Evolutionary conservation across 2,113 vertebrate genomes (phyloP).

Genomic region (Leuciscus idus): DNA sequence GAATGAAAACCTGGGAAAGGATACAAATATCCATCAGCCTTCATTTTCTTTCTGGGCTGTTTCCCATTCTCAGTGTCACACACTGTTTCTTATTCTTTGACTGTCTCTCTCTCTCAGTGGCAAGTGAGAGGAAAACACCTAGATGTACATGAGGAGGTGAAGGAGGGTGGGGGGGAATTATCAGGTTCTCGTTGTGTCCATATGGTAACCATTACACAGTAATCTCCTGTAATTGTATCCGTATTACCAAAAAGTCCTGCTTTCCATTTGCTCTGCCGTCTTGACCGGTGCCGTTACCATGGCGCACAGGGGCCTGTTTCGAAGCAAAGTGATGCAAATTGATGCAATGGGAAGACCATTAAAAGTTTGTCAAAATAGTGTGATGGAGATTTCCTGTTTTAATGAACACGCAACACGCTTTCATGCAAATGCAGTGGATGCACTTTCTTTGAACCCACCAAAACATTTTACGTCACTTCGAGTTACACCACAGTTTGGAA

Average conservation of each 20-base stretch:
- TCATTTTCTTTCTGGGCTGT: conserved; percentile 11
- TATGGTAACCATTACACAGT: conserved; percentile 87
- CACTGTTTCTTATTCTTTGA: conserved; percentile 5
- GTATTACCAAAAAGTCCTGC: conserved; percentile 86
- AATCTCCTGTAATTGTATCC: conserved; percentile 90
- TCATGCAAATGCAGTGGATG: conserved; percentile 33
- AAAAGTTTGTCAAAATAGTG: conserved; percentile 89
- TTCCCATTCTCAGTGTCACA: conserved; percentile 11
- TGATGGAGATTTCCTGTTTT: conserved; percentile 58
- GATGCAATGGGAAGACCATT: conserved; percentile 87
- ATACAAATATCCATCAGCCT: conserved; percentile 51
- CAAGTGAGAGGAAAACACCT: conserved; percentile 85
- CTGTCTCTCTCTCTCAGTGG: conserved; percentile 31
- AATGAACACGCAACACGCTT: conserved; percentile 40
- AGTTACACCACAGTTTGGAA: conserved; percentile 8
- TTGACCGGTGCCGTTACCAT: conserved; percentile 82
- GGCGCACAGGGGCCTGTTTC: conserved; percentile 29
- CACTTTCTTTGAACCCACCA: conserved; percentile 56
- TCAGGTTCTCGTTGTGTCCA: conserved; percentile 85
- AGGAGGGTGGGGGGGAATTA: conserved; percentile 75
- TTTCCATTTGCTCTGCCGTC: conserved; percentile 86
- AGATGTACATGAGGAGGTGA: conserved; percentile 66
- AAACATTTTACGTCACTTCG: conserved; percentile 46
- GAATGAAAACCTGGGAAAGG: conserved; percentile 42
- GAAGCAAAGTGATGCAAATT: conserved; percentile 66